Percentiles rank a stretch among this genome's conserved stretches.
Conservation (phyloP, 53 echinoderm and acorn worm species). For the Stichopus horrens region DNA sequence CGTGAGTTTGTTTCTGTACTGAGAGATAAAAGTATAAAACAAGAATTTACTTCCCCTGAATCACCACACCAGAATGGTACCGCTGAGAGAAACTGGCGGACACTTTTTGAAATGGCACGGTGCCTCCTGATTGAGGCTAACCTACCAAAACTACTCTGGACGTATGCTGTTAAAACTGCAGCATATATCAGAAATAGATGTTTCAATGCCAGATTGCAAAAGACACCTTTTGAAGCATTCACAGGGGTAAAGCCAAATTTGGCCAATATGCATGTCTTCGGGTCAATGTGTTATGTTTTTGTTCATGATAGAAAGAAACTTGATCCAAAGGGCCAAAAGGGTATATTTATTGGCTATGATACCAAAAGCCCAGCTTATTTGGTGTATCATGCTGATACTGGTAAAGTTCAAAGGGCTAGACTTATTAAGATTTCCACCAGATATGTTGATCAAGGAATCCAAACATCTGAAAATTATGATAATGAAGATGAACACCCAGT, state of each 20-base stretch:
- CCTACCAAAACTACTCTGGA: conserved; percentile 44
- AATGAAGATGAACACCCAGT: background rate
- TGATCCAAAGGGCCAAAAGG: conserved; percentile 17
- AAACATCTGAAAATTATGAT: background rate
- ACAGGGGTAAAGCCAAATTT: conserved; percentile 45
- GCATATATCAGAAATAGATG: conserved; percentile 50
- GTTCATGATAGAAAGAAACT: conserved; percentile 23
- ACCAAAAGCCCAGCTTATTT: conserved; percentile 48
- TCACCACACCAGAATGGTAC: conserved; percentile 58
- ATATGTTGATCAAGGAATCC: background rate
- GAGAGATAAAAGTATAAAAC: conserved; percentile 46
- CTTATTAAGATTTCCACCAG: conserved; percentile 9
- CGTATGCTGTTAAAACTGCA: conserved; percentile 49
- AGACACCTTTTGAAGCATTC: background rate
- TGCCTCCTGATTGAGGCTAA: conserved; percentile 39
- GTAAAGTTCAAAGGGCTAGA: conserved; percentile 20
- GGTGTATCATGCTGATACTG: conserved; percentile 23
- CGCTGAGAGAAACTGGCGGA: conserved; percentile 50
- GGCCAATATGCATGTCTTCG: conserved; percentile 44
- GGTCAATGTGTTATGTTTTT: conserved; percentile 48
- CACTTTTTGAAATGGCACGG: conserved; percentile 53
- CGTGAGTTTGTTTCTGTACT: conserved; percentile 21
- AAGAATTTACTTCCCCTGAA: conserved; percentile 29
- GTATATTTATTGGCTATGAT: conserved; percentile 48
- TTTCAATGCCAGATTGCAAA: background rate